These are phyloP conservation scores for Sylvilagus floridanus DNA, from an alignment of 2,797 vertebrate genomes.

Conservation along the genomic window DNA sequence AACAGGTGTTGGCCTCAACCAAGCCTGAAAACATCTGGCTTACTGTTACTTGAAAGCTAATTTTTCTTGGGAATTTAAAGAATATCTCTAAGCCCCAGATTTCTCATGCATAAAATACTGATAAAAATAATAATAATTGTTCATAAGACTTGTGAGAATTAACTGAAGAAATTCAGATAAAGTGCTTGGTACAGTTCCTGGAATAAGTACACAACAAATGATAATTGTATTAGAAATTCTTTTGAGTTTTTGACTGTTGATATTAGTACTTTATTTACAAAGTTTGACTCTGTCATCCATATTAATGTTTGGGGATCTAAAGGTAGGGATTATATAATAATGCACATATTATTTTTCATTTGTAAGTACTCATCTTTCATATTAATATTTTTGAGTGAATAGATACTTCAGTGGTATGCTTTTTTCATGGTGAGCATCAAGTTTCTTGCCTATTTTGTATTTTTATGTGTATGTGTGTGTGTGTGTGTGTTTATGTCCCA, in stretches of 20 bases:
- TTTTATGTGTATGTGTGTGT: background rate
- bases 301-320: conserved; percentile 21
- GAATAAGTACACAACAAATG: background rate
- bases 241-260: conserved; percentile 24
- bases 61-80: background rate
- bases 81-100: background rate
- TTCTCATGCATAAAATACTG: background rate
- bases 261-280: conserved; percentile 21
- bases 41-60: background rate
- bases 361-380: conserved; percentile 1
- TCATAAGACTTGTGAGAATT: background rate
- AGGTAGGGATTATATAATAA: background rate
- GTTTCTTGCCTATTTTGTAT: background rate
- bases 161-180: conserved; percentile 33
- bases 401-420: background rate
- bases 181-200: background rate
- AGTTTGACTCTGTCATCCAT: background rate
- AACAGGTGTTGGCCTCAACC: background rate
- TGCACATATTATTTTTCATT: background rate
- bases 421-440: conserved; percentile 11
- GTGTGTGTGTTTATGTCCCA: background rate
- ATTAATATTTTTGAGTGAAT: conserved; percentile 7
- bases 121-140: background rate
- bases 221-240: background rate
- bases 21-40: background rate